These are phyloP conservation scores for Steatornis caripensis DNA, from an alignment of 2,113 vertebrate species.

Conservation along the genomic window DNA sequence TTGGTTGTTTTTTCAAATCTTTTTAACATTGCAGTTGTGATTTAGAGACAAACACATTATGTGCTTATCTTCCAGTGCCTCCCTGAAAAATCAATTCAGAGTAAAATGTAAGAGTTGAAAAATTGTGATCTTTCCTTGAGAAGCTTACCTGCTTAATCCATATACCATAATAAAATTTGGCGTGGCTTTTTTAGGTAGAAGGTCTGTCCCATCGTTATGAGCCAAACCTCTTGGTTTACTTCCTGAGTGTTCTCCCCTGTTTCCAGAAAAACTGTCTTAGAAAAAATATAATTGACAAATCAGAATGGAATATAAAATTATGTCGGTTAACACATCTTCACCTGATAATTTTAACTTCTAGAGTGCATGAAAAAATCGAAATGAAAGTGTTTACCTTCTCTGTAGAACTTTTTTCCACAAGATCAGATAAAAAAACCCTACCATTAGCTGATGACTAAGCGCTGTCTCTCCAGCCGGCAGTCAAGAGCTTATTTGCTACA, in stretches of 20 bases:
- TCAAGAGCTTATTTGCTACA: neutral
- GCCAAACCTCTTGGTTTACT: neutral
- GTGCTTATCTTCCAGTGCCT: neutral
- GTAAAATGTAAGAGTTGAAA: neutral
- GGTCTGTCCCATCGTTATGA: neutral
- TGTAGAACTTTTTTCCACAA: neutral
- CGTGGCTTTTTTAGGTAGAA: neutral
- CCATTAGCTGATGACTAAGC: neutral
- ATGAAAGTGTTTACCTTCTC: neutral
- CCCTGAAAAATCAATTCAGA: neutral
- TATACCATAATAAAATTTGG: neutral
- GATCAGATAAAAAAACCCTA: neutral
- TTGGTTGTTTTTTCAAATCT: neutral
- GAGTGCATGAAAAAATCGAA: neutral
- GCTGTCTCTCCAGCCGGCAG: neutral
- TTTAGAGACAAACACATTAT: neutral
- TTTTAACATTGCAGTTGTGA: neutral
- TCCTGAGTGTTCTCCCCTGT: neutral
- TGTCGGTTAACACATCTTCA: neutral
- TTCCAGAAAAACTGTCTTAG: neutral
- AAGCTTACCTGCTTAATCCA: neutral
- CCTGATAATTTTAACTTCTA: neutral
- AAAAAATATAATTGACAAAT: neutral
- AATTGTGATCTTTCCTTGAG: neutral
- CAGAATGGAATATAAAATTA: neutral